Evolutionary conservation across 2,113 vertebrate genomes (phyloP), one percentile per base, ranked within the genome.

Genomic region (Lepus europaeus): DNA sequence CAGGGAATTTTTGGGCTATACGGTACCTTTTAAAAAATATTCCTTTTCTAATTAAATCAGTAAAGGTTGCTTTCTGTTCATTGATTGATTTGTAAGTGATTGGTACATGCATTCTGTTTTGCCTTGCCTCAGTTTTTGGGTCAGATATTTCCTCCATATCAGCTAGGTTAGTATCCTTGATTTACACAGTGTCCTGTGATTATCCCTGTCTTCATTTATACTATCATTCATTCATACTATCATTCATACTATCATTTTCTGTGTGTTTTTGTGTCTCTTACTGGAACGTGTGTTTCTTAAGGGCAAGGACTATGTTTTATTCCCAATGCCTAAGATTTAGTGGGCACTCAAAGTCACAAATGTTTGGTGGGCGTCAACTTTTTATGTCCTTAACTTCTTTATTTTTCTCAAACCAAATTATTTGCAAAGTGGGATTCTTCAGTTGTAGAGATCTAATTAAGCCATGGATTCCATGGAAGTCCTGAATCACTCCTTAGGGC

Each of bases 381-480:
- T 90, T 84, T 84, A 16, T 87, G n/a, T 33, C 39, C 51, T 87
- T 94, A 68, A 68, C 78, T 83, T 94, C 82, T 90, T 89, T 90
- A 53, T 90, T 93, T 87, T 63, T 69, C 31, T 87, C 49, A 87
- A 76, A 63, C 29, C 8, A 29, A 61, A 80, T 74, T 53, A 53
- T 86, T 92, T 85, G 25, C n/a, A 64, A 16, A 59, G 39, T 81
- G 29, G 17, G 23, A 64, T 31, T 80, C 17, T 61, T 19, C 45
- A 74, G 27, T 86, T 63, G 33, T 36, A 16, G 23, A 81, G 61
- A 17, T 45, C 5, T 74, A 20, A 23, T 79, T 31, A 56, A 51
- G 56, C 27, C 19, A 31, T 27, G 23, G 56, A 61, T 2, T 9
- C 17, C 49, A 66, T 87, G 68, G 31, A 59, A 59, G 56, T 19